Percentiles rank a stretch among this genome's conserved stretches.
phyloP scores from a whole-genome alignment of 1,140 invertebrate genomes.

The Steinernema khuongi region DNA sequence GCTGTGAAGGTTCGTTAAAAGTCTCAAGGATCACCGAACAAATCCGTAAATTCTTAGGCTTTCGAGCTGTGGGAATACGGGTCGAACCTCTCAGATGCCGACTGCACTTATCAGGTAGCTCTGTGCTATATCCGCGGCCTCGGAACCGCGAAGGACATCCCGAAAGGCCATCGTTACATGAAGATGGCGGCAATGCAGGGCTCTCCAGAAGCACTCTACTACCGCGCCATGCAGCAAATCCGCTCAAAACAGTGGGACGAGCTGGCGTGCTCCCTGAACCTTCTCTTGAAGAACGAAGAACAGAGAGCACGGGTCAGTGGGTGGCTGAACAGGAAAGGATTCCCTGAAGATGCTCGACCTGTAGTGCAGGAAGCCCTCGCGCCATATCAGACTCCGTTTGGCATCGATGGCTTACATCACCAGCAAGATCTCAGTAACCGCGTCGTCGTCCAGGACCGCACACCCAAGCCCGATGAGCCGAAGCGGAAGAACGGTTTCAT shows the following conservation, averaged over 20 bases:
- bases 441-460: neutral
- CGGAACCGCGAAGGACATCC: neutral
- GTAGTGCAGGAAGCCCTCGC: neutral
- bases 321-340: neutral
- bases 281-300: neutral
- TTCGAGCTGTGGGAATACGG: constrained; percentile 1
- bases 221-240: neutral
- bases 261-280: neutral
- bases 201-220: neutral
- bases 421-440: neutral
- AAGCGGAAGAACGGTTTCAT: neutral
- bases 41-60: neutral
- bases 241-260: neutral
- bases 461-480: neutral
- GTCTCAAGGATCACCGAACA: neutral
- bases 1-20: neutral
- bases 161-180: neutral
- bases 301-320: neutral
- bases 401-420: neutral
- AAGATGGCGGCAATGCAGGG: neutral
- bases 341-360: neutral
- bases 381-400: neutral
- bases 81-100: neutral
- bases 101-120: neutral
- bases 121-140: neutral